These are phyloP conservation scores for Lepisosteus oculatus DNA, from an alignment of 2,113 vertebrate genomes.

Conservation along the genomic window DNA sequence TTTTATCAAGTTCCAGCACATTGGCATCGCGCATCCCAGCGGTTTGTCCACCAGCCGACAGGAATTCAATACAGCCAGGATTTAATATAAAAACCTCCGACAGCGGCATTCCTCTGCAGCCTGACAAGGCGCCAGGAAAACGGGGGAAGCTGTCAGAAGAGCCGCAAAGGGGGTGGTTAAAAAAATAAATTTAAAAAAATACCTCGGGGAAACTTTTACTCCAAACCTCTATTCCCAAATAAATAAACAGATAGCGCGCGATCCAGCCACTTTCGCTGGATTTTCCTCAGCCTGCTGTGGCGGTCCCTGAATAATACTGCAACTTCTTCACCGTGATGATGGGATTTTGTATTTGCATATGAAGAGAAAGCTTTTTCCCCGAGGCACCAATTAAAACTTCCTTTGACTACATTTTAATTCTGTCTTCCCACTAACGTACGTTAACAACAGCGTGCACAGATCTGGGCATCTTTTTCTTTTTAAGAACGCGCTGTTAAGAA, in stretches of 20 bases:
- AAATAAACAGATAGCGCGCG: too few relatives aligned
- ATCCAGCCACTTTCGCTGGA: too few relatives aligned
- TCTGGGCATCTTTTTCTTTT: slow-evolving; percentile 4
- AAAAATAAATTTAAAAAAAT: too few relatives aligned
- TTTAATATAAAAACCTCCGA: too few relatives aligned
- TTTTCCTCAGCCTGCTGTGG: not conserved
- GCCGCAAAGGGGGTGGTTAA: too few relatives aligned
- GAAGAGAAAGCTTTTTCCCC: slow-evolving; percentile 46
- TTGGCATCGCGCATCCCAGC: slow-evolving; percentile 18
- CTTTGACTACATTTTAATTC: slow-evolving; percentile 53
- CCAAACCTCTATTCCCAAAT: too few relatives aligned
- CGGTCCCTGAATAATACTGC: not conserved
- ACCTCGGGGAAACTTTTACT: too few relatives aligned
- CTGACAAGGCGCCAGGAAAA: too few relatives aligned
- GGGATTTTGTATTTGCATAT: slow-evolving; percentile 41
- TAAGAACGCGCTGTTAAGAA: slow-evolving; percentile 27
- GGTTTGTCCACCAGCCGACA: slow-evolving; percentile 45
- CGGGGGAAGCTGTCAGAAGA: too few relatives aligned
- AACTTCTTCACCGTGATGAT: too few relatives aligned
- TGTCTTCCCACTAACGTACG: slow-evolving; percentile 20
- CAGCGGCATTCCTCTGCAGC: too few relatives aligned
- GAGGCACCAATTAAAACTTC: slow-evolving; percentile 70
- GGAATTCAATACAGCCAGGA: slow-evolving; percentile 52
- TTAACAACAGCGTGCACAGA: slow-evolving; percentile 7
- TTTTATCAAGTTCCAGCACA: slow-evolving; percentile 47